Conservation (phyloP, 2,113 vertebrate genomes). For the Candoia aspera region DNA sequence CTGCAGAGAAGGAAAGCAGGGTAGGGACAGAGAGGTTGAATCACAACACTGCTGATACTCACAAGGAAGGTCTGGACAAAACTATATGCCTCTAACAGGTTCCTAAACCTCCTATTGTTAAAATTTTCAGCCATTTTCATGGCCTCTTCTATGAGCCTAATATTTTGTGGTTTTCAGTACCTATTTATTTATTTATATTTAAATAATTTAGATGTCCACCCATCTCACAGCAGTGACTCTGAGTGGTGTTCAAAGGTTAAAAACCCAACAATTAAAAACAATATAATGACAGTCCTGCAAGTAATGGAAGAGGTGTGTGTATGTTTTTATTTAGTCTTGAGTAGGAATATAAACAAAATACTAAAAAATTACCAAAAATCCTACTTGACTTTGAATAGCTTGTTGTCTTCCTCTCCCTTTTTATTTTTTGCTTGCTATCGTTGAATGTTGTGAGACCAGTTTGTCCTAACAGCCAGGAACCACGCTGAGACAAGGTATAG, state of each 20-base stretch:
- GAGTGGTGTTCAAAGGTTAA: not conserved
- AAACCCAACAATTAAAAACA: not conserved
- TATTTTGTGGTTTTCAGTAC: not conserved
- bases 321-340: not conserved
- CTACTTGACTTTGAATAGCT: constrained; percentile 32
- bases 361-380: not conserved
- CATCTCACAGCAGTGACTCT: not conserved
- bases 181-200: not conserved
- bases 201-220: not conserved
- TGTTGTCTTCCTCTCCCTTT: constrained; percentile 33
- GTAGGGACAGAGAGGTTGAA: not conserved
- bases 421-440: constrained; percentile 21
- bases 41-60: not conserved
- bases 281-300: not conserved
- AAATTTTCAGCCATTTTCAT: not conserved
- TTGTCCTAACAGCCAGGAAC: too few relatives aligned
- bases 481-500: too few relatives aligned
- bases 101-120: not conserved
- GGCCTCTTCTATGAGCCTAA: not conserved
- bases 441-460: constrained; percentile 46
- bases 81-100: not conserved
- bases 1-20: not conserved
- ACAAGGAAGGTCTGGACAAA: not conserved
- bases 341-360: not conserved
- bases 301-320: not conserved